Percentiles rank a stretch among this genome's conserved stretches.
These are phyloP conservation scores for Sorex maritimensis DNA, from an alignment of 2,797 vertebrate species.

Conservation along the genomic window DNA sequence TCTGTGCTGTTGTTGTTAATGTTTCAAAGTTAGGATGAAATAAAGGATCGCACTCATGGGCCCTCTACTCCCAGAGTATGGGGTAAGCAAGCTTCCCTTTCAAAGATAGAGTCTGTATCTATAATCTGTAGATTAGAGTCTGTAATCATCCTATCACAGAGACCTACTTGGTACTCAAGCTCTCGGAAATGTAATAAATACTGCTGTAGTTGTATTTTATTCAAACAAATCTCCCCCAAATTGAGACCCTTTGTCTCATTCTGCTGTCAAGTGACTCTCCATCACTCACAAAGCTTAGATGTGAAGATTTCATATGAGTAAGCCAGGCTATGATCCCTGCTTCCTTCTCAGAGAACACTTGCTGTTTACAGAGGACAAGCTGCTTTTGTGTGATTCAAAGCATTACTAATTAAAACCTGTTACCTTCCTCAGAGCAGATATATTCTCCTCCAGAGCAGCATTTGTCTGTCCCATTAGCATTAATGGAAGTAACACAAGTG, in stretches of 20 bases:
- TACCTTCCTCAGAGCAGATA: constrained; percentile 78
- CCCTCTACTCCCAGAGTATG: background rate
- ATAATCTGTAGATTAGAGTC: too few relatives aligned
- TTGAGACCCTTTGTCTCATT: constrained; percentile 24
- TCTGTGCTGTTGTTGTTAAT: background rate
- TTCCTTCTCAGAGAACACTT: constrained; percentile 34
- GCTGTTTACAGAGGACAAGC: constrained; percentile 79
- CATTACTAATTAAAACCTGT: constrained; percentile 82
- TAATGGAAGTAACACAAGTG: constrained; percentile 78
- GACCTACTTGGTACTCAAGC: constrained; percentile 2
- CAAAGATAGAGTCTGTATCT: constrained; percentile 5
- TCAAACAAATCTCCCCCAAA: constrained; percentile 14
- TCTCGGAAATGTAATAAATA: constrained; percentile 18
- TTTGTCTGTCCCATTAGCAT: constrained; percentile 70
- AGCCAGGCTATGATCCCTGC: background rate
- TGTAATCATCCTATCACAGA: background rate
- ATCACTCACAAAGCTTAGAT: constrained; percentile 24
- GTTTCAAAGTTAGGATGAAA: constrained; percentile 46
- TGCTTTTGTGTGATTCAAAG: constrained; percentile 78
- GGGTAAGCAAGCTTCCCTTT: constrained; percentile 33
- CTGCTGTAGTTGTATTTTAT: constrained; percentile 29
- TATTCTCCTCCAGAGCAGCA: constrained; percentile 80
- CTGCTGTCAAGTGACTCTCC: background rate
- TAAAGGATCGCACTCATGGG: background rate
- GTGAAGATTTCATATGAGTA: constrained; percentile 3